Base-by-base conservation (phyloP, 2,888 invertebrate species). In the Heteropelma amictum region DNA sequence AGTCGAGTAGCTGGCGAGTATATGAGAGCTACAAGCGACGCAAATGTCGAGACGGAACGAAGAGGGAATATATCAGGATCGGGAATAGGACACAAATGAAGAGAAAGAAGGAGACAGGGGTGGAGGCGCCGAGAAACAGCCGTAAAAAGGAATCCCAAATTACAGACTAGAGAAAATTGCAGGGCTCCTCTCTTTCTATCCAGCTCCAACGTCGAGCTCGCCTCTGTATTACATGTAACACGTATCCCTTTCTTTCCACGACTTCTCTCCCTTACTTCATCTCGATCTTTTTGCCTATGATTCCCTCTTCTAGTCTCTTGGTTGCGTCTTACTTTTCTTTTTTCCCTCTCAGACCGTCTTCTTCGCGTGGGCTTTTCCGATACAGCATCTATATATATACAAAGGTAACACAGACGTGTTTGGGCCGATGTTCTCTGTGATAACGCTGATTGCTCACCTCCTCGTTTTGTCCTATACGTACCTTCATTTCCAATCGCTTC, bases 151-250 rank as follows among this genome's bases (percentile, higher is more conserved):
- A 79, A 80, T 76, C 72, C 74, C 72, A 80, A 79, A 81, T 80
- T 81, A 80, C 77, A 78, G 80, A 64, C 75, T 73, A 74, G 76
- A 75, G 72, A 69, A 81, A 81, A 81, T 81, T 80, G 77, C 76
- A 49, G 60, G 72, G 70, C 70, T 81, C 79, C 69, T 79, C 77
- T 76, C 76, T 77, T 72, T 56, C 70, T 77, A 72, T 75, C 64
- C 67, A 71, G 70, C 73, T 56, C 42, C 61, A 30, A 49, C 71
- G 40, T 47, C 42, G 35, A 28, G 56, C 26, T 38, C 26, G 49
- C 28, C 35, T 17, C 56, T 56, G 3, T 26, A 3, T 19, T 19
- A 63, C 38, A 54, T 67, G 19, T 56, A 53, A 56, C 26, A 26
- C 53, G 30, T 53, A 64, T 40, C 30, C 28, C 45, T 63, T 56